Base-by-base conservation (phyloP, 2,797 vertebrate species). In the Microchirus variegatus region DNA sequence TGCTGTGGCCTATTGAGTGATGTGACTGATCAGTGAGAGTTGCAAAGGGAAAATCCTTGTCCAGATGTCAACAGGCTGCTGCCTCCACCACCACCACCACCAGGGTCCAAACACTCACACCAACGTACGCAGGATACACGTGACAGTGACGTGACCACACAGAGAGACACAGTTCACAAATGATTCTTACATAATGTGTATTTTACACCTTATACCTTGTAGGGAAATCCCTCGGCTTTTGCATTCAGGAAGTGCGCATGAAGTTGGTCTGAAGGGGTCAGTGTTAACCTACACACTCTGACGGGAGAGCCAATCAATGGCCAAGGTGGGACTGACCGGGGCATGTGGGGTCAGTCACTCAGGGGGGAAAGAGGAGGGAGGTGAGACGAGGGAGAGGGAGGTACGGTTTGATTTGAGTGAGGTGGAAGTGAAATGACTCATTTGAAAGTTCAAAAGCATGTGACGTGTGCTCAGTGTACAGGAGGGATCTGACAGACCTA, bases 41-140 rank as follows among this genome's bases (percentile, higher is more conserved):
- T 85, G 79, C 85, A 74, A 83, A 78, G 81, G 22, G 90, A 90
- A 93, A 89, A 92, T 92, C 93, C 87, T 83, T 90, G 87, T 84
- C 84, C 87, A 80, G 86, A 89, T 90, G 91, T 92, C 91, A 92
- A 89, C 89, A 90, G 89, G 79, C 87, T 84, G 22, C 22, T 22
- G 22, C 22, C 2, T 3, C 22, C 22, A 80, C 85, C 84, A 88
- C 87, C 86, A 80, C 85, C 84, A 88, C 87, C 86, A 74, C 80
- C 80, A 87, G 89, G 90, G 90, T 93, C 91, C 89, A 83, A 84
- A 75, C 67, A 64, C 16, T 44, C 57, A 66, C 68, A 70, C 54
- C 48, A 14, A 53, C 53, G 18, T 54, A 65, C 10, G 51, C 50
- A 57, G 51, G 50, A 44, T 22, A 75, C 57, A 68, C 63, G 42